Evolutionary conservation across 2,888 invertebrate species (phyloP).

Genomic region (Eucera pruinosa): DNA sequence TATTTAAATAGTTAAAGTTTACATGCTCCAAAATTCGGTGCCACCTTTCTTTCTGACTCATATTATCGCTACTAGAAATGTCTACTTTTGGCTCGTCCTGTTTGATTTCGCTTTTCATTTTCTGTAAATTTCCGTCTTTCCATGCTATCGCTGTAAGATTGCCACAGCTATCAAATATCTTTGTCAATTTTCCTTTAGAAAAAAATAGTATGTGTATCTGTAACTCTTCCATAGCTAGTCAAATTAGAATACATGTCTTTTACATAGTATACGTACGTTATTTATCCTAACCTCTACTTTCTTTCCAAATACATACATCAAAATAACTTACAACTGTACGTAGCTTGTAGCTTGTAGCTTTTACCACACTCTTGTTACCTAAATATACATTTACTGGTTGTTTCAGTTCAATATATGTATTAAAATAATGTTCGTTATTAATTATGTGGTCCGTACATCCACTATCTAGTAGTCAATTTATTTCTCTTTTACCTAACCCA

Average conservation of each 20-base stretch:
- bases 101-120: no score
- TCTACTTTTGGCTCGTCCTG: no score
- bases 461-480: no score
- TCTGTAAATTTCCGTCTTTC: no score
- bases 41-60: neutral
- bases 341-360: neutral
- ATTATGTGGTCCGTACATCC: no score
- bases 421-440: no score
- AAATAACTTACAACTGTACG: neutral
- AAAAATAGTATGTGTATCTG: neutral
- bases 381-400: no score
- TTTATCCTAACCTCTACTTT: neutral
- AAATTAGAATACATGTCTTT: neutral
- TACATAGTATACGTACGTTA: neutral
- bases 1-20: constrained; percentile 5
- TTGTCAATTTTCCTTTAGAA: neutral
- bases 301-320: neutral
- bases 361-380: no score
- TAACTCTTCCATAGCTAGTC: neutral
- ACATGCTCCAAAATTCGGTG: neutral
- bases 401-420: no score
- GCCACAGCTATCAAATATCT: neutral
- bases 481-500: no score
- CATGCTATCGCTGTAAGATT: no score
- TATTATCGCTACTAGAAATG: neutral